A percentile compares a stretch with the other conserved stretches of the same genome.
Evolutionary conservation across 1,140 invertebrate genomes (phyloP).

Genomic region (Bombus polaris): DNA sequence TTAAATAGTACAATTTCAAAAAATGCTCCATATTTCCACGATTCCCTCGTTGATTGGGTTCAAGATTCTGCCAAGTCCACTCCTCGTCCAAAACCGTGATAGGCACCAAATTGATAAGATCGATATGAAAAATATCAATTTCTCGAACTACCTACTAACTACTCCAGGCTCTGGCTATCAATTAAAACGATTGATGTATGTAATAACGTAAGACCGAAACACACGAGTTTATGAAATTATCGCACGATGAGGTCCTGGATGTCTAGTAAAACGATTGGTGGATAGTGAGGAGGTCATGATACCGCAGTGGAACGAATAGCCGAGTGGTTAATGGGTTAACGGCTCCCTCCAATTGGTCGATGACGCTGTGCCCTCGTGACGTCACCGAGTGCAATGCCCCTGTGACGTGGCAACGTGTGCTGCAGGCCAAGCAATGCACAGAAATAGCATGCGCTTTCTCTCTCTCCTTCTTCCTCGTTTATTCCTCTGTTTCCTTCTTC

Average conservation of each 20-base stretch:
- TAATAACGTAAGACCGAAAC: not conserved
- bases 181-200: not conserved
- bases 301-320: constrained; percentile 61
- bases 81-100: not conserved
- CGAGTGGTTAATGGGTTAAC: constrained; percentile 79
- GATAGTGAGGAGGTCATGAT: constrained; percentile 69
- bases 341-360: constrained; percentile 80
- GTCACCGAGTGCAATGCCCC: constrained; percentile 80
- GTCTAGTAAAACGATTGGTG: constrained; percentile 45
- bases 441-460: constrained; percentile 73
- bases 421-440: constrained; percentile 69
- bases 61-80: not conserved
- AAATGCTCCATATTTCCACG: not conserved
- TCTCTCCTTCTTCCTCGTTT: constrained; percentile 54
- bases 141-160: not conserved
- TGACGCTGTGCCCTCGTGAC: constrained; percentile 79
- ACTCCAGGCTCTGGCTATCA: no score
- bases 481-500: constrained; percentile 38
- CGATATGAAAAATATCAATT: not conserved
- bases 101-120: not conserved
- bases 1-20: not conserved
- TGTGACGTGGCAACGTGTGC: constrained; percentile 75
- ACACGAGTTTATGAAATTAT: not conserved
- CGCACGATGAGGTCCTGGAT: constrained; percentile 34
- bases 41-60: not conserved